Evolutionary conservation across 2,888 invertebrate genomes (phyloP), one percentile per base, ranked within the genome.

Genomic region (Habrosyne pyritoides): DNA sequence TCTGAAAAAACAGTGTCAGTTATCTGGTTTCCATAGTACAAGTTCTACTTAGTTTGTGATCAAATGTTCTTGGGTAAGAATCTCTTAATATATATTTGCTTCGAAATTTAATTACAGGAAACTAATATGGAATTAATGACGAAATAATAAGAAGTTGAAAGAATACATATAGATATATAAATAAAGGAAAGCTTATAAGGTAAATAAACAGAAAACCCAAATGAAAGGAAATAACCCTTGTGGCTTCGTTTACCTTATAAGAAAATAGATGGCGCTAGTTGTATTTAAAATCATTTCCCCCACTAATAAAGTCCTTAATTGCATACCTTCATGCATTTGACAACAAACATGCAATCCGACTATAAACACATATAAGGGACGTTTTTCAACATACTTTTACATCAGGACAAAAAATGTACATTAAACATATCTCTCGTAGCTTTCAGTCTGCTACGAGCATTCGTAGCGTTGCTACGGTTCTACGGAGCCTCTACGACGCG

Each of bases 391-490:
- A 36, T 8, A 12, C 18, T 8, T 8, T 14, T 14, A 14, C 14
- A 26, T 10, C 2, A 7, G 10, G 3, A 10, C 0, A 26, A 1
- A 26, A 10, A n/a, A 10, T 24, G 4, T 57, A 55, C 47, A 42
- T 49, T 47, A 56, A 56, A 47, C 53, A 51, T 57, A 10, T 46
- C 53, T 54, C 50, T 55, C 58, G 64, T 64, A 64, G 64, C 62
- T 52, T 61, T 59, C 83, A 83, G 83, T 83, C 64, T 50, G 81
- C 83, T 84, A 81, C 83, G 81, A 74, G 65, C 72, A 54, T 46
- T 68, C 84, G 83, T 83, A 83, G 83, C 78, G 80, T 56, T 59
- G 65, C 58, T 70, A 77, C 83, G 76, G 58, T 50, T 69, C 66
- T 56, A 58, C 67, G 72, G 53, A 49, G 57, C 53, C 54, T 64